Evolutionary conservation across 2,113 vertebrate genomes (phyloP), one percentile per base, ranked within the genome.

Genomic region (Pogona vitticeps): DNA sequence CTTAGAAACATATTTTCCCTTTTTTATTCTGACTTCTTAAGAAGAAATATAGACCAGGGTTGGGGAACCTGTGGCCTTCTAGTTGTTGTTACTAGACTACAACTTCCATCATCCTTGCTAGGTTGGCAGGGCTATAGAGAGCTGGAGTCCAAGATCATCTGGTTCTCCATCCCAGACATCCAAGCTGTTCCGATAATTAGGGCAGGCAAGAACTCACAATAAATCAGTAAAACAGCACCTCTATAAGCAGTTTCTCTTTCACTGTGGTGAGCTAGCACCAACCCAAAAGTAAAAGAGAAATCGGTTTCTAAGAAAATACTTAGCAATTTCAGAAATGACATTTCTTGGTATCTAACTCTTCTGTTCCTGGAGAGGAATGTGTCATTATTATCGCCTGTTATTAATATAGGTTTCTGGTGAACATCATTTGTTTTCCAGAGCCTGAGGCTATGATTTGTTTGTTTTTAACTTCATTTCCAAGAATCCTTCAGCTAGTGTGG

Each of bases 331-430:
- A 81, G 77, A 36, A 76, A 87, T 17, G 18, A 42, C 10, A 59
- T 28, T 72, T 86, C 68, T 86, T 14, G 28, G 68, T 65, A 81
- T 73, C 31, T 78, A 59, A 17, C 18, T 88, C 81, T 88, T 67
- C 92, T 33, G 91, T 93, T 95, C 89, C 90, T 93, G 85, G 88
- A 87, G 94, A 94, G 82, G 91, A 77, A 89, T 36, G 90, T 85
- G 83, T 36, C 90, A 84, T 82, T 92, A 91, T 88, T 91, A 90
- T 90, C 21, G 28, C 21, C 63, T 7, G 21, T 7, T 65, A 26
- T 65, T 68, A 14, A 56, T 92, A 93, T 90, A 91, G 90, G 90
- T 92, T 95, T 93, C 93, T 91, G 88, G 91, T 85, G 67, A 85
- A 82, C 65, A 83, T n/a, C 46, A 82, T 89, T 80, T 82, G 86